Conservation (phyloP, 2,888 invertebrate species). For the Charanyca ferruginea region DNA sequence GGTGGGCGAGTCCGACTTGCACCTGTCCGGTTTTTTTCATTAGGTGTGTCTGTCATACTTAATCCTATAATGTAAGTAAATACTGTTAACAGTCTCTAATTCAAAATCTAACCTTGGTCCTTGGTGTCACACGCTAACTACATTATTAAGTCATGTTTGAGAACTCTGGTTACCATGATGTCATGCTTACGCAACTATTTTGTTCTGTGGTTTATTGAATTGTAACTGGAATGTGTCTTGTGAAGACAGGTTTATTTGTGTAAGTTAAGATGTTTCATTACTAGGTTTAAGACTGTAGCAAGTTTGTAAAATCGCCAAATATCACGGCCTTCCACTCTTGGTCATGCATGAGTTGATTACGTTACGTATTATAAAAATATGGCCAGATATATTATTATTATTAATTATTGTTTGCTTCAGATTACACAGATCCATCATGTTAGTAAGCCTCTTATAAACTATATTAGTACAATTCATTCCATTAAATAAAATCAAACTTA, state of each 20-base stretch:
- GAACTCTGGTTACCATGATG: conserved; percentile 42
- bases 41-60: background rate
- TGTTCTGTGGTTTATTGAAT: conserved; percentile 31
- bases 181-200: conserved; percentile 47
- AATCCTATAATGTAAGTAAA: conserved; percentile 27
- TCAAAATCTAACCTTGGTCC: conserved; percentile 47
- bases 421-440: too few species aligned
- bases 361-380: too few species aligned
- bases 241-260: background rate
- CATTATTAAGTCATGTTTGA: conserved; percentile 58
- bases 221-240: conserved; percentile 37
- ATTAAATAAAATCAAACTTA: too few species aligned
- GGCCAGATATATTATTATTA: too few species aligned
- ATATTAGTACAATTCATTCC: too few species aligned
- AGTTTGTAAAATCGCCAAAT: background rate
- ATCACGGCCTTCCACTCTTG: background rate
- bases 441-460: too few species aligned
- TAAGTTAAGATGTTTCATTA: background rate
- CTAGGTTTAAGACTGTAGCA: background rate
- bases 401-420: too few species aligned
- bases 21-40: too few species aligned
- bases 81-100: conserved; percentile 30
- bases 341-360: too few species aligned
- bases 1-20: too few species aligned
- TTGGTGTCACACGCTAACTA: conserved; percentile 58